Evolutionary conservation across 2,797 vertebrate species (phyloP).

Genomic region (Neosilurus mollespiculum): DNA sequence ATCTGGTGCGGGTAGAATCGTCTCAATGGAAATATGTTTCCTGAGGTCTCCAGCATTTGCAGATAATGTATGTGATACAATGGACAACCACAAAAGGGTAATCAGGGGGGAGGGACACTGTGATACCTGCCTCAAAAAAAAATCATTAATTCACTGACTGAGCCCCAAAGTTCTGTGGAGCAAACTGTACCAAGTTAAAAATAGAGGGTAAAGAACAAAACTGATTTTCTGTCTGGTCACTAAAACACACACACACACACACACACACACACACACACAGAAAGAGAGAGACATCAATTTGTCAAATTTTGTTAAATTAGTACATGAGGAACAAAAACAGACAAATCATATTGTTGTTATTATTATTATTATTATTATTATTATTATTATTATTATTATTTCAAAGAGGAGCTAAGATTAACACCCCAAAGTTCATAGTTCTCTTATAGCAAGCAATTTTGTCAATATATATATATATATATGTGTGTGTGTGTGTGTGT

Average conservation of each 20-base stretch:
- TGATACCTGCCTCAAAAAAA: not conserved
- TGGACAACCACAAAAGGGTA: constrained; percentile 47
- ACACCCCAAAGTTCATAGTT: not conserved
- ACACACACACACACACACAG: too few relatives aligned
- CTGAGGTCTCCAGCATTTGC: constrained; percentile 10
- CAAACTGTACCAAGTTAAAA: not conserved
- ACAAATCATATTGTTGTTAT: not conserved
- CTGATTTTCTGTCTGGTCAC: not conserved
- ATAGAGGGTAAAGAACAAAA: not conserved
- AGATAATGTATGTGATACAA: constrained; percentile 22
- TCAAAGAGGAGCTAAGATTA: not conserved
- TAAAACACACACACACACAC: not conserved
- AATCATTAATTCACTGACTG: not conserved
- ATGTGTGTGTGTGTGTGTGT: not conserved
- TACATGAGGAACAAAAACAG: not conserved
- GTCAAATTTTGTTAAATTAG: not conserved
- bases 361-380: too few relatives aligned
- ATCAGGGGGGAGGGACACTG: constrained; percentile 25
- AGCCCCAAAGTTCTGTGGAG: not conserved
- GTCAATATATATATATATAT: not conserved
- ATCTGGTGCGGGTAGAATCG: constrained; percentile 60
- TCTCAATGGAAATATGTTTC: constrained; percentile 53
- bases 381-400: too few relatives aligned
- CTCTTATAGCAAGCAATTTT: not conserved
- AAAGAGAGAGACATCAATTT: too few relatives aligned